These are phyloP conservation scores for Gobius niger DNA, from an alignment of 2,113 vertebrate genomes.

Conservation along the genomic window DNA sequence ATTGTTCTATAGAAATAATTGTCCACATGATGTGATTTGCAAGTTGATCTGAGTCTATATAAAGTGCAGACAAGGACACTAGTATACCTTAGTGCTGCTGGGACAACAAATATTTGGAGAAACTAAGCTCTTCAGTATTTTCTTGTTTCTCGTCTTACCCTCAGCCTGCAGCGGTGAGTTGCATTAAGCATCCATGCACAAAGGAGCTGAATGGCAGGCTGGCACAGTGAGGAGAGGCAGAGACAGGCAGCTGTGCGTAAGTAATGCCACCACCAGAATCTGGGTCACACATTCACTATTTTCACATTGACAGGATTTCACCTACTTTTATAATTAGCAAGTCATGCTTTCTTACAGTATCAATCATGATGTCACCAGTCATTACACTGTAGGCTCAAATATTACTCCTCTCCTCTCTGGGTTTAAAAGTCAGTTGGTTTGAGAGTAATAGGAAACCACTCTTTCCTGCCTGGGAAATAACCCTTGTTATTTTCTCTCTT, in stretches of 20 bases:
- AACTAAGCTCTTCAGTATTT: conserved; percentile 18
- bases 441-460: too few species aligned
- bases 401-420: not conserved
- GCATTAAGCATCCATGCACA: conserved; percentile 50
- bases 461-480: too few species aligned
- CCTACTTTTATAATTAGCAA: conserved; percentile 35
- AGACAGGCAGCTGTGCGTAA: conserved; percentile 61
- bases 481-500: too few species aligned
- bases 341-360: conserved; percentile 26
- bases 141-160: conserved; percentile 19
- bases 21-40: not conserved
- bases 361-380: not conserved
- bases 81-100: not conserved
- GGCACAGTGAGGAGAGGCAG: conserved; percentile 43
- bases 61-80: not conserved
- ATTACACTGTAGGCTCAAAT: not conserved
- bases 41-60: not conserved
- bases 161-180: conserved; percentile 47
- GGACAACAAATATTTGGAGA: not conserved
- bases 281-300: conserved; percentile 67
- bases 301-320: conserved; percentile 49
- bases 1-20: not conserved
- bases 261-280: conserved; percentile 65
- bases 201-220: conserved; percentile 44
- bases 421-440: too few species aligned